Conservation (phyloP, 2,113 vertebrate genomes). For the Chamaea fasciata region DNA sequence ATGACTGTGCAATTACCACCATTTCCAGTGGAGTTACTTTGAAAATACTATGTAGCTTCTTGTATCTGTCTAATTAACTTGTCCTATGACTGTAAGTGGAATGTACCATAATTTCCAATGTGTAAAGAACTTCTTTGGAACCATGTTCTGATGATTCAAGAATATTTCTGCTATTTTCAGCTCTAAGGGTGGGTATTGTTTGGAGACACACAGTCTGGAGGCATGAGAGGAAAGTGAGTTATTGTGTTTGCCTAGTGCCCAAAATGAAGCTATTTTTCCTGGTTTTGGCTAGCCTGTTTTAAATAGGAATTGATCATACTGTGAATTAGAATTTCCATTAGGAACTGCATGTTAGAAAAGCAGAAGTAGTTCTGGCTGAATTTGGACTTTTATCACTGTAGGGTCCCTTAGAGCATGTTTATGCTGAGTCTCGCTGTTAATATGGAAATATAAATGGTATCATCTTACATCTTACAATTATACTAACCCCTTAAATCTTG, state of each 20-base stretch:
- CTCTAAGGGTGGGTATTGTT: not conserved
- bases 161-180: conserved; percentile 14
- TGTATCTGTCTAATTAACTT: conserved; percentile 70
- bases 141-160: not conserved
- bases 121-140: conserved; percentile 6
- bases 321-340: conserved; percentile 2
- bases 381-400: not conserved
- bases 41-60: conserved; percentile 58
- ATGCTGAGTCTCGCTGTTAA: not conserved
- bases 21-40: conserved; percentile 50
- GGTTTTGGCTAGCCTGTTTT: not conserved
- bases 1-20: conserved; percentile 31
- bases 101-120: conserved; percentile 52
- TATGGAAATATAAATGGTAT: not conserved
- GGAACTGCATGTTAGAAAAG: not conserved
- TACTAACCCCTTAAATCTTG: not conserved
- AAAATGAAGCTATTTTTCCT: conserved; percentile 12
- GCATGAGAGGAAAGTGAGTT: not conserved
- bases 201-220: not conserved
- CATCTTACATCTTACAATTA: not conserved
- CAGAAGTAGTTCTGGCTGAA: not conserved
- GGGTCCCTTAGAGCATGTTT: not conserved
- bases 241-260: not conserved
- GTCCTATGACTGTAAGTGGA: conserved; percentile 51
- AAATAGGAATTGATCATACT: conserved; percentile 7